A percentile compares a stretch with the other conserved stretches of the same genome.
Conservation (phyloP, 2,113 vertebrate genomes). For the Macrotus californicus region DNA sequence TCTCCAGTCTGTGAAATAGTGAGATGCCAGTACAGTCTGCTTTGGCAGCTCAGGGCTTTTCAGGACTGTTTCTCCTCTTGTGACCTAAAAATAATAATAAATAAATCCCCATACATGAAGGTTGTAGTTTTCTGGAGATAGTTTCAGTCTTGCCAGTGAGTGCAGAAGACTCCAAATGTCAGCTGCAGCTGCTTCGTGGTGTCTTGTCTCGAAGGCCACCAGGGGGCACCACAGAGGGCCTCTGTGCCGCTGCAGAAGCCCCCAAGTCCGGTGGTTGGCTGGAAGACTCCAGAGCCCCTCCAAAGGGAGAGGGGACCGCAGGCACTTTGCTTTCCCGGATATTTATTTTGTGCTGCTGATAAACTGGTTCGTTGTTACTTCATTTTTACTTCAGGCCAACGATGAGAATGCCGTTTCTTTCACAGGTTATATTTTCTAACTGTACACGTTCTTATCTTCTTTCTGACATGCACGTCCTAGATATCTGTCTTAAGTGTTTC, state of each 20-base stretch:
- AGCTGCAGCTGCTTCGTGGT: not conserved
- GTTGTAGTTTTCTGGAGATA: not conserved
- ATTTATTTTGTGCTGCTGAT: conserved; percentile 16
- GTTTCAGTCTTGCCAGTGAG: not conserved
- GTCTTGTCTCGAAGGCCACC: conserved; percentile 67
- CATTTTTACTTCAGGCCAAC: not conserved
- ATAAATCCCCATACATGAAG: not conserved
- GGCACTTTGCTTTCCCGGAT: not conserved
- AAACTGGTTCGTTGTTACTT: not conserved
- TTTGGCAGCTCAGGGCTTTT: not conserved
- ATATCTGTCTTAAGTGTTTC: not conserved
- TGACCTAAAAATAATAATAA: not conserved
- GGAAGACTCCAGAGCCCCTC: conserved; percentile 48
- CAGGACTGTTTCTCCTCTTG: not conserved
- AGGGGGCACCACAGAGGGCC: conserved; percentile 77
- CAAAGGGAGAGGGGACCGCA: not conserved
- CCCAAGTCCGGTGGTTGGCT: not conserved
- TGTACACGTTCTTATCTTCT: not conserved
- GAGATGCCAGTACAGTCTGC: not conserved
- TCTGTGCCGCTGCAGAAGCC: not conserved
- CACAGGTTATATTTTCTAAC: conserved; percentile 17
- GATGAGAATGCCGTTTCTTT: not conserved
- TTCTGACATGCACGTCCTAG: not conserved
- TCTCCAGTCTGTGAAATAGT: not conserved
- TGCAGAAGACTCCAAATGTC: not conserved